Evolutionary conservation across 92 coral and sea anemone genomes (phyloP).

Genomic region (Muricea muricata): DNA sequence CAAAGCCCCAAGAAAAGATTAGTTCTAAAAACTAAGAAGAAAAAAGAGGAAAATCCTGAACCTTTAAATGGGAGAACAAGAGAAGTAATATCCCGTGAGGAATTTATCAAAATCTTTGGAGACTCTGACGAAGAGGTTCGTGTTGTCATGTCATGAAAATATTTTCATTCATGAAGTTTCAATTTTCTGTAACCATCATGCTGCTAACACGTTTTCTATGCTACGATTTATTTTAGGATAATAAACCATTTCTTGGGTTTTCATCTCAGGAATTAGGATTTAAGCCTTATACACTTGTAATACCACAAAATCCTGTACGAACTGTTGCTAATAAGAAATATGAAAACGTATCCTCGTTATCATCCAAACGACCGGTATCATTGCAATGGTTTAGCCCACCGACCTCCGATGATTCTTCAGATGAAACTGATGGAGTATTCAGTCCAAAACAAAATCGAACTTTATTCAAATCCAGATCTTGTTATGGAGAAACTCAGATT

Average conservation of each 20-base stretch:
- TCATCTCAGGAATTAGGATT: conserved; percentile 93
- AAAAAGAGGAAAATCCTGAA: conserved; percentile 27
- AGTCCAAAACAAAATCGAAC: not conserved
- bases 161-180: conserved; percentile 70
- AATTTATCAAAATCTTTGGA: conserved; percentile 94
- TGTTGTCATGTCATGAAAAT: conserved; percentile 31
- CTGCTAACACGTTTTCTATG: conserved; percentile 11
- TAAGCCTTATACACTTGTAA: conserved; percentile 78
- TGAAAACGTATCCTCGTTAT: conserved; percentile 47
- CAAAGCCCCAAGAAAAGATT: conserved; percentile 60
- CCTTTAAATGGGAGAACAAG: conserved; percentile 44
- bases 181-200: conserved; percentile 36
- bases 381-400: not conserved
- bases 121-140: conserved; percentile 99
- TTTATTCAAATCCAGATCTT: not conserved
- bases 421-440: not conserved
- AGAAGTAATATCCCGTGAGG: conserved; percentile 75
- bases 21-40: conserved; percentile 64
- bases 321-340: conserved; percentile 10
- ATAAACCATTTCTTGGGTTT: conserved; percentile 91
- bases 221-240: conserved; percentile 58
- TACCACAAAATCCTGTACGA: conserved; percentile 41
- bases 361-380: conserved; percentile 48
- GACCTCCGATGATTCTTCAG: conserved; percentile 8
- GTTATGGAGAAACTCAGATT: conserved; percentile 25